A percentile compares a stretch with the other conserved stretches of the same genome.
Evolutionary conservation across 2,113 vertebrate genomes (phyloP).

Genomic region (Zosterops borbonicus): DNA sequence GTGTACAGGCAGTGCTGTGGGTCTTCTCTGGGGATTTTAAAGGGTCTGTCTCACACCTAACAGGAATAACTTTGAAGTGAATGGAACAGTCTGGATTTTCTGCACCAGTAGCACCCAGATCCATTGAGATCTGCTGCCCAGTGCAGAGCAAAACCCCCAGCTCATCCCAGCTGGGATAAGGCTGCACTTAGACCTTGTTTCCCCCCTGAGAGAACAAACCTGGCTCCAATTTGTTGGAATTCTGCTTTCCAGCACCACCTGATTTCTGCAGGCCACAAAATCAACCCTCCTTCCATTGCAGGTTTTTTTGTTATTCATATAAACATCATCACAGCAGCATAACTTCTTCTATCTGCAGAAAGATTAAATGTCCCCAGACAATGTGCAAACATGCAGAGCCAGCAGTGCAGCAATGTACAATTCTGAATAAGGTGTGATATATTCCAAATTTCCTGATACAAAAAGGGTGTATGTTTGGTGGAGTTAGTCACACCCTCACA

Average conservation of each 20-base stretch:
- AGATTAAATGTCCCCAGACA: not conserved
- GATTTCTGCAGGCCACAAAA: not conserved
- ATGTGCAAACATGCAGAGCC: not conserved
- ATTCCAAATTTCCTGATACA: not conserved
- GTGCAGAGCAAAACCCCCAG: constrained; percentile 30
- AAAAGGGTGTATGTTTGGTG: not conserved
- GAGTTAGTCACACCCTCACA: not conserved
- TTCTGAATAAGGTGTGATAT: not conserved
- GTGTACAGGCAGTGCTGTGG: not conserved
- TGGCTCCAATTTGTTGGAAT: not conserved
- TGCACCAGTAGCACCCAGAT: not conserved
- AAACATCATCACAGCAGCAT: rapidly evolving
- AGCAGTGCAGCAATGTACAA: not conserved
- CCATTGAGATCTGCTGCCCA: not conserved
- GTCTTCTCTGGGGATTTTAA: not conserved
- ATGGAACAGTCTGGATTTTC: constrained; percentile 25
- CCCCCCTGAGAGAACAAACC: not conserved
- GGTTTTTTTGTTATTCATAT: not conserved
- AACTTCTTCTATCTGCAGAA: not conserved
- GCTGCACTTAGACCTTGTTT: not conserved
- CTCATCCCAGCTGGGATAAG: constrained; percentile 31
- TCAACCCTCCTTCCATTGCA: not conserved
- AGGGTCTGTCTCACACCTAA: constrained; percentile 14
- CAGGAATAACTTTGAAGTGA: constrained; percentile 32
- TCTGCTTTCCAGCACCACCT: not conserved